Percentiles rank a stretch among this genome's conserved stretches.
These are phyloP conservation scores for Pangasius krempfi DNA, from an alignment of 2,797 vertebrate species.

Conservation along the genomic window DNA sequence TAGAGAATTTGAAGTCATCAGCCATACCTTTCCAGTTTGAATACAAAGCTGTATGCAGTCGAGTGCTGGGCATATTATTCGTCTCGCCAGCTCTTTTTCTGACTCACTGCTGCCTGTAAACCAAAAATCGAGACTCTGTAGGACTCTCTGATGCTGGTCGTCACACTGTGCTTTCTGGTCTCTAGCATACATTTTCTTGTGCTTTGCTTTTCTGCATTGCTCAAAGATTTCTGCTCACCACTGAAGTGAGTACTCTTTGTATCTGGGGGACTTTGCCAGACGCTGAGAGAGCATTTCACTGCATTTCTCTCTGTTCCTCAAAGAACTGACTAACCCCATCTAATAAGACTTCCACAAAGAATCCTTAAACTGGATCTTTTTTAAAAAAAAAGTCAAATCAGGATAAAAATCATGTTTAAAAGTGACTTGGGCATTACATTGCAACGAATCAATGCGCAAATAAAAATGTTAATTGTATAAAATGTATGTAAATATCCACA, in stretches of 20 bases:
- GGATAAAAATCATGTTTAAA: not conserved
- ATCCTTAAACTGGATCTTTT: not conserved
- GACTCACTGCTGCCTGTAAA: not conserved
- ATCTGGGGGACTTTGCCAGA: constrained; percentile 15
- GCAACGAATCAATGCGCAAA: not conserved
- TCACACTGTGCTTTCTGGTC: constrained; percentile 16
- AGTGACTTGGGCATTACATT: not conserved
- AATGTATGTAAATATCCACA: not conserved
- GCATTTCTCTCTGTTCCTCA: not conserved
- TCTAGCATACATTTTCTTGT: constrained; percentile 10
- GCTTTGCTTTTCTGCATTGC: constrained; percentile 22
- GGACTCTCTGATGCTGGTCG: not conserved
- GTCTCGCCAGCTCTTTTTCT: not conserved
- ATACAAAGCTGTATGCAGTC: not conserved
- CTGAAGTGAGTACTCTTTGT: not conserved
- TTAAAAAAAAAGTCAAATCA: not conserved
- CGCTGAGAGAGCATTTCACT: constrained; percentile 11
- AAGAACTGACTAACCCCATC: not conserved
- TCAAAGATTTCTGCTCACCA: constrained; percentile 22
- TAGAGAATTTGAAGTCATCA: not conserved
- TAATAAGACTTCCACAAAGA: not conserved
- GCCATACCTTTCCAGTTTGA: not conserved
- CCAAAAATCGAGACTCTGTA: not conserved
- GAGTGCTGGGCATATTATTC: constrained; percentile 1
- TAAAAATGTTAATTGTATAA: not conserved